Base-by-base conservation (phyloP, 2,888 invertebrate genomes). In the Aspidiotus destructor region DNA sequence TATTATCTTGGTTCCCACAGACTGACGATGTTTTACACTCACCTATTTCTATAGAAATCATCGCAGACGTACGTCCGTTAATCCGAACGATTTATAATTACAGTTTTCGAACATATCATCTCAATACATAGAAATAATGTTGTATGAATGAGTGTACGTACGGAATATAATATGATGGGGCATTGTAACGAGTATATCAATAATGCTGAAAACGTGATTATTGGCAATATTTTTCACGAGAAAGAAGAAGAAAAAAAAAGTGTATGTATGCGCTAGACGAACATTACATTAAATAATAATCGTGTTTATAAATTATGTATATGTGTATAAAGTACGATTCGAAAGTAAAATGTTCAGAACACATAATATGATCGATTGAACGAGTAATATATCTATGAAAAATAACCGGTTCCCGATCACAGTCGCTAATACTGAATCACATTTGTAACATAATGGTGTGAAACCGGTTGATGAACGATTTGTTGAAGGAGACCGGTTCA, bases 401-500 rank as follows among this genome's bases (percentile, higher is more conserved):
- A 48, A 48, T 48, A 48, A 48, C 48, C 48, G 48, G 48, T 48
- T 48, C 42, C 10, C 48, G 42, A 7, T 61, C 41, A 13, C 42
- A 41, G 8, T 44, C n/a, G n/a, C 17, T 17, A n/a, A 41, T 61
- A 41, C 42, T 28, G 58, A 58, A 61, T 61, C 48, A 17, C 11
- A 61, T 61, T 41, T 42, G 48, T 28, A 44, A 61, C 17, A 40
- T 40, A 60, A 55, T 28, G 48, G 48, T 57, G 61, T 61, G n/a
- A 61, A 61, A 61, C 61, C 61, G 42, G 61, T 61, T 61, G 61
- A 61, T 61, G 61, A 16, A 61, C 61, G 61, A 61, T 61, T 61
- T 61, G 42, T 61, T 41, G 41, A 41, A 40, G 61, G 61, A 61
- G 61, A 61, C 61, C 15, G 61, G 44, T 44, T 44, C 15, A 15